These are phyloP conservation scores for Xenops minutus DNA, from an alignment of 2,797 vertebrate species.

Conservation along the genomic window DNA sequence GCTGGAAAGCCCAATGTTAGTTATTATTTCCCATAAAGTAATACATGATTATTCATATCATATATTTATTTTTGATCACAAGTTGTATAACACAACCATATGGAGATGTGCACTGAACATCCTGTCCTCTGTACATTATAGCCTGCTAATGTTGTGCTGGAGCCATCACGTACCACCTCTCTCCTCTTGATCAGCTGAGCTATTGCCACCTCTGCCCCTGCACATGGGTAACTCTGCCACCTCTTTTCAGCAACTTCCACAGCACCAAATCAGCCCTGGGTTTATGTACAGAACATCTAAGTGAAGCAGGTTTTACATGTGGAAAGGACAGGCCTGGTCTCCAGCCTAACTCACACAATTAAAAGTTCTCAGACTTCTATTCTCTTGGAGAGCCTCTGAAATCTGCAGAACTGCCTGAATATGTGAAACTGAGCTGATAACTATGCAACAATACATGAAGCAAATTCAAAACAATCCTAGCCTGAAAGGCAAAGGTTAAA, in stretches of 20 bases:
- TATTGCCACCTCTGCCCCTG: fast-evolving
- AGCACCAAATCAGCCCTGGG: neutral
- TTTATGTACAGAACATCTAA: neutral
- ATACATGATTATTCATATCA: neutral
- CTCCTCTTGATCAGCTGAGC: neutral
- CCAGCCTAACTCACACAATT: neutral
- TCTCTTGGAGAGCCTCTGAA: neutral
- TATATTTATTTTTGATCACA: neutral
- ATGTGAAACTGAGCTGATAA: neutral
- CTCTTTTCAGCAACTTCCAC: neutral
- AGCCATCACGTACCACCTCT: neutral
- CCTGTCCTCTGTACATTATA: neutral
- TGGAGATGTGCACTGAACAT: neutral
- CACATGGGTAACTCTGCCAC: fast-evolving
- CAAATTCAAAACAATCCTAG: neutral
- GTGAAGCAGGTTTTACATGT: neutral
- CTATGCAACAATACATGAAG: neutral
- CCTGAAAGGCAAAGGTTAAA: neutral
- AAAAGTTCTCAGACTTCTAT: neutral
- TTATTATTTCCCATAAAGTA: neutral
- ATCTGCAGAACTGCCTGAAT: neutral
- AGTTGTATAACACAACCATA: neutral
- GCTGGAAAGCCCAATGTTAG: neutral
- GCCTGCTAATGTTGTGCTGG: neutral
- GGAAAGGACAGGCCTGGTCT: neutral